Evolutionary conservation across 2,888 invertebrate genomes (phyloP).

Genomic region (Leptinotarsa peninsularis): DNA sequence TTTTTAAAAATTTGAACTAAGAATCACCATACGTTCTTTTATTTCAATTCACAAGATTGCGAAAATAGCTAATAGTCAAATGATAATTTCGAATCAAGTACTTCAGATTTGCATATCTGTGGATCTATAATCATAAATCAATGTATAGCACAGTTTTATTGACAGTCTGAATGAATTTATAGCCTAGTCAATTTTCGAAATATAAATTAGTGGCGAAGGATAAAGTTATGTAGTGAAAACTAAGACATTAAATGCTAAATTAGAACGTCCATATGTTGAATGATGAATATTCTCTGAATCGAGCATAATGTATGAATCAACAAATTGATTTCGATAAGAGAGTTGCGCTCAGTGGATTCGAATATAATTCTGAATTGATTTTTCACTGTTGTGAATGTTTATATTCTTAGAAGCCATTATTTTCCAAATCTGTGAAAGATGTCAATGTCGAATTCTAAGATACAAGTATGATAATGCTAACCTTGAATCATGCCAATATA

Average conservation of each 20-base stretch:
- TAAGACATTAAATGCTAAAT: not conserved
- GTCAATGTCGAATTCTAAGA: no score
- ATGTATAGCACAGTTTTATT: not conserved
- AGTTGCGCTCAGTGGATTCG: no score
- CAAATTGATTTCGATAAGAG: no score
- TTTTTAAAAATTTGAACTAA: no score
- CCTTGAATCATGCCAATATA: no score
- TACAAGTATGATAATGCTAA: no score
- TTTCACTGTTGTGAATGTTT: no score
- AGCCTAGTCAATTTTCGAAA: not conserved
- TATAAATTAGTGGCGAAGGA: conserved; percentile 4
- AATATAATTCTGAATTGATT: no score
- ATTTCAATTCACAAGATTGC: not conserved
- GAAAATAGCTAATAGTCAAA: not conserved
- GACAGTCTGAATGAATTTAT: not conserved
- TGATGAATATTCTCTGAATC: not conserved
- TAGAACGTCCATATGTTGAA: not conserved
- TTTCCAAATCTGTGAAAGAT: no score
- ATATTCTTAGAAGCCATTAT: no score
- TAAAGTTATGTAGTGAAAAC: not conserved
- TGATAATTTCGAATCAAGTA: not conserved
- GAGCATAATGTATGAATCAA: not conserved
- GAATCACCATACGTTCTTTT: not conserved
- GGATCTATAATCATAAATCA: conserved; percentile 17
- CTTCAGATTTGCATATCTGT: conserved; percentile 2